These are phyloP conservation scores for Punctoribates punctum DNA, from an alignment of 2,888 invertebrate species.

Conservation along the genomic window DNA sequence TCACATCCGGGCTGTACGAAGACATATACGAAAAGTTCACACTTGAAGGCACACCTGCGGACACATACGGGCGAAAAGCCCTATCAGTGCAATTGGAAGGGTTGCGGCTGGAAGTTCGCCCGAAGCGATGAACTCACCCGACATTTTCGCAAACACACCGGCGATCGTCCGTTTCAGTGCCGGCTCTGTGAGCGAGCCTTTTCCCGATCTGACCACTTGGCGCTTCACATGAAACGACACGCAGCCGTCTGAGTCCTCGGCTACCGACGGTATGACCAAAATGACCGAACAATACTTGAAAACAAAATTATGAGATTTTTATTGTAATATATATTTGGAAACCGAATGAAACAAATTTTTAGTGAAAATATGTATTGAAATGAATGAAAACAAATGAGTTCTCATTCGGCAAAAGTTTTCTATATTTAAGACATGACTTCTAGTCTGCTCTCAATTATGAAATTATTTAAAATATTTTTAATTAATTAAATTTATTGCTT, in stretches of 20 bases:
- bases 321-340: too few species aligned
- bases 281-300: too few species aligned
- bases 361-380: too few species aligned
- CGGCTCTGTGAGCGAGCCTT: slow-evolving; percentile 63
- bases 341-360: too few species aligned
- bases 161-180: slow-evolving; percentile 65
- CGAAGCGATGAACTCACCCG: slow-evolving; percentile 63
- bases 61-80: slow-evolving; percentile 66
- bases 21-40: slow-evolving; percentile 63
- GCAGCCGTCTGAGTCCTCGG: slow-evolving; percentile 27
- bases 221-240: slow-evolving; percentile 65
- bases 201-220: slow-evolving; percentile 64
- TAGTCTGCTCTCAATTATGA: too few species aligned
- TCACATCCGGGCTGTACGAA: slow-evolving; percentile 62
- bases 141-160: slow-evolving; percentile 60
- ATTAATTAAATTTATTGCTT: too few species aligned
- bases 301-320: too few species aligned
- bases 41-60: slow-evolving; percentile 62
- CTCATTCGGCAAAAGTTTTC: too few species aligned
- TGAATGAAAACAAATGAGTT: too few species aligned
- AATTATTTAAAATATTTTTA: too few species aligned
- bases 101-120: slow-evolving; percentile 62
- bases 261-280: too few species aligned
- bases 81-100: slow-evolving; percentile 63
- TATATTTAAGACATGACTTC: too few species aligned